These are phyloP conservation scores for Rhineura floridana DNA, from an alignment of 2,113 vertebrate genomes.

Conservation along the genomic window DNA sequence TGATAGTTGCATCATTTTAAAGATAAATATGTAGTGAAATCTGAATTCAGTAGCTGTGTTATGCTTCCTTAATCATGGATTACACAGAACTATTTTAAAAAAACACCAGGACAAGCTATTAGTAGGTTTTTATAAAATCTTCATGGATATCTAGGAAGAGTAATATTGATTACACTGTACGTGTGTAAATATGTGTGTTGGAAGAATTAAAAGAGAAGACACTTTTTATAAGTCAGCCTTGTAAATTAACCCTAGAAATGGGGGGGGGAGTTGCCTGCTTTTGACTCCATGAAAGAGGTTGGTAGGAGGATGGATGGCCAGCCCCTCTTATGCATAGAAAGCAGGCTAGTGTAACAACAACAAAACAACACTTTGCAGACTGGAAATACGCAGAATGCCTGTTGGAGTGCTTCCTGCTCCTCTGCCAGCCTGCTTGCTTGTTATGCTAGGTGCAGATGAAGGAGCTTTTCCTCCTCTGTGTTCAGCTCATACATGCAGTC, in stretches of 20 bases:
- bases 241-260: no score
- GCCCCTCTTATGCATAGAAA: no score
- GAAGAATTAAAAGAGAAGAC: not conserved
- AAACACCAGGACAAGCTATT: not conserved
- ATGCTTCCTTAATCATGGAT: not conserved
- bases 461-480: no score
- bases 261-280: accelerated
- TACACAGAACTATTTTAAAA: not conserved
- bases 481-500: no score
- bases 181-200: not conserved
- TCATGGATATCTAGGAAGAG: not conserved
- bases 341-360: no score
- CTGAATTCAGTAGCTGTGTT: constrained; percentile 11
- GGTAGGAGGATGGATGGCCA: no score
- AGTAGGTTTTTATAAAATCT: not conserved
- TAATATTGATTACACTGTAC: not conserved
- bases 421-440: no score
- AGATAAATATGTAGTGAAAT: constrained; percentile 22
- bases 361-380: no score
- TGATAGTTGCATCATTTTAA: constrained; percentile 32
- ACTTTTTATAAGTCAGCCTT: not conserved
- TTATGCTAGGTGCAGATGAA: no score
- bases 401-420: no score
- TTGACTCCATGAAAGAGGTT: not conserved
- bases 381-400: no score